Base-by-base conservation (phyloP, 2,113 vertebrate species). In the Lamprotornis superbus region DNA sequence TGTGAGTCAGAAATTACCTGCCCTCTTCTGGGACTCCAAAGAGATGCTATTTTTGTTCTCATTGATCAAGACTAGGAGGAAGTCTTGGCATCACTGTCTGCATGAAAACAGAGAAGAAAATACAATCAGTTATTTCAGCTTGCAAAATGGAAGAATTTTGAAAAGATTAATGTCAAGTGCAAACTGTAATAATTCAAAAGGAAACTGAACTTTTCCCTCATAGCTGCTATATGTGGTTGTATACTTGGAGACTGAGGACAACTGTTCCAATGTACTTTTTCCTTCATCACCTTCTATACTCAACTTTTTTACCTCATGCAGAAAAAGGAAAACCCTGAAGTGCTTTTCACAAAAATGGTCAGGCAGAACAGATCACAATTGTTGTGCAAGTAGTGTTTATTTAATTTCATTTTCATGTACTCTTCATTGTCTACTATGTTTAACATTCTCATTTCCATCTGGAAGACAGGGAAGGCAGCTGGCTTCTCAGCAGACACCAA, bases 401-500 rank as follows among this genome's bases (percentile, higher is more conserved):
- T 91, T 87, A 83, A 88, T 89, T 93, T 95, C 53, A 90, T 98
- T 96, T 97, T 78, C 85, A 61, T 78, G 61, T 69, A 69, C 59
- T 78, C 82, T 93, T 88, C 81, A 53, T 86, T 94, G 74, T 89
- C 95, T 92, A 65, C 77, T 81, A 87, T 92, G 81, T 55, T 77
- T 74, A 63, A 35, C 82, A 4, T 9, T 94, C 70, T 70, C 56
- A 55, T 89, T 93, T 96, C 95, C 86, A 92, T 93, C 81, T 94
- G 91, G 89, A 93, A 88, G 75, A 56, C 92, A 75, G 67, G 86
- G 92, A 56, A 93, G 83, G 93, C 92, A 94, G 87, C 82, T 95
- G 95, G 83, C 88, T 90, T 90, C 89, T 91, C 95, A 97, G 94
- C 93, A 96, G 96, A 90, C 53, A 90, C 90, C 83, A 81, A 57